Base-by-base conservation (phyloP, 2,797 vertebrate genomes). In the Takifugu ocellatus region DNA sequence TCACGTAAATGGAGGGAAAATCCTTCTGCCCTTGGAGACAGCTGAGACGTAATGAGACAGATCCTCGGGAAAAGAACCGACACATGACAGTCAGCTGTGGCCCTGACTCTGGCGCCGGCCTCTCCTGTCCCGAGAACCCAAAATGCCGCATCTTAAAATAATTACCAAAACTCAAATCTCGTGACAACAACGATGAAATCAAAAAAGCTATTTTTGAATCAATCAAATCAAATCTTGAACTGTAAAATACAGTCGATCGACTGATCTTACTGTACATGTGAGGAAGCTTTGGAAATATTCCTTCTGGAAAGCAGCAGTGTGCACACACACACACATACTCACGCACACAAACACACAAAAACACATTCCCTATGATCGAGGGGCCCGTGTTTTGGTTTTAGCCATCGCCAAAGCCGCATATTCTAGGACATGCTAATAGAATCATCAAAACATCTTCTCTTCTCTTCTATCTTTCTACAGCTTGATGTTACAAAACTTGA, bases 161-260 rank as follows among this genome's bases (percentile, higher is more conserved):
- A 59, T 50, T 45, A 24, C 25, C n/a, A 5, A 55, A 63, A 72
- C 15, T 51, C 15, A 5, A 74, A 63, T 55, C 59, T 49, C 42
- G n/a, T 59, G 70, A 71, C 44, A 26, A 14, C 43, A 26, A 14
- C 43, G 47, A 51, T 49, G 16, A 46, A 63, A 49, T 24, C 51
- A 45, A 33, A 29, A 6, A n/a, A 14, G 44, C 3, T 43, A 43
- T 12, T 14, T 16, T 36, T 11, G 7, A 29, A 29, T 29, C 27
- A 29, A 7, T 5, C 27, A 21, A 21, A 21, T 21, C 21, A 21
- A 21, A 21, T 21, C 21, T 21, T 21, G 21, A 21, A 21, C 21
- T 1, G 21, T 21, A 21, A 21, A 21, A 21, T 21, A 21, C 21
- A 21, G 21, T 21, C 21, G 21, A 21, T 21, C 21, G 21, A 21